Conservation (phyloP, 2,888 invertebrate species). For the Anodontia alba region DNA sequence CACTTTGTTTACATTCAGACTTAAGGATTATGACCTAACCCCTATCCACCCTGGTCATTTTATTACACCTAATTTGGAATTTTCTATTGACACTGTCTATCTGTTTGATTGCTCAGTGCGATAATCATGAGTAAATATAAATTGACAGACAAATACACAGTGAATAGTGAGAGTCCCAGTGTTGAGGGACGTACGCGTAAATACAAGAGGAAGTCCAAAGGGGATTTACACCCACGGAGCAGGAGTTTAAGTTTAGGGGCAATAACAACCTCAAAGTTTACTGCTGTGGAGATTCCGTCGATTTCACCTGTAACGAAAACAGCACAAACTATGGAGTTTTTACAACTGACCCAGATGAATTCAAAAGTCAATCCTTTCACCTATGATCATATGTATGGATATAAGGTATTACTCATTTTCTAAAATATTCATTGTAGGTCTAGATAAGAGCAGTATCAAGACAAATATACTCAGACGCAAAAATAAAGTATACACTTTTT, state of each 20-base stretch:
- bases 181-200: slow-evolving; percentile 35
- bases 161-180: slow-evolving; percentile 25
- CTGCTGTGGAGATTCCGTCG: slow-evolving; percentile 48
- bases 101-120: slow-evolving; percentile 29
- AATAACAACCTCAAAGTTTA: slow-evolving; percentile 39
- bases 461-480: too few species aligned
- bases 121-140: slow-evolving; percentile 60
- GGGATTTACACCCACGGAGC: slow-evolving; percentile 44
- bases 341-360: slow-evolving; percentile 27
- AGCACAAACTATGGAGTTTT: slow-evolving; percentile 31
- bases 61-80: slow-evolving; percentile 47
- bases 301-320: slow-evolving; percentile 30
- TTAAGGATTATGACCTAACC: slow-evolving; percentile 20
- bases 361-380: slow-evolving; percentile 46
- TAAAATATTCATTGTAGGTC: too few species aligned
- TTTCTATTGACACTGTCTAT: slow-evolving; percentile 41
- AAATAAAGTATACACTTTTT: too few species aligned
- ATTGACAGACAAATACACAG: slow-evolving; percentile 56
- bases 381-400: slow-evolving; percentile 62
- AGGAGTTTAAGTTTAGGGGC: slow-evolving; percentile 58
- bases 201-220: slow-evolving; percentile 50
- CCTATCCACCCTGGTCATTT: slow-evolving; percentile 22
- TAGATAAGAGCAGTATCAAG: slow-evolving; percentile 19
- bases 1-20: neutral
- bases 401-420: slow-evolving; percentile 41